Percentiles rank a stretch among this genome's conserved stretches.
These are phyloP conservation scores for Odocoileus hemionus DNA, from an alignment of 2,113 vertebrate species.

Conservation along the genomic window DNA sequence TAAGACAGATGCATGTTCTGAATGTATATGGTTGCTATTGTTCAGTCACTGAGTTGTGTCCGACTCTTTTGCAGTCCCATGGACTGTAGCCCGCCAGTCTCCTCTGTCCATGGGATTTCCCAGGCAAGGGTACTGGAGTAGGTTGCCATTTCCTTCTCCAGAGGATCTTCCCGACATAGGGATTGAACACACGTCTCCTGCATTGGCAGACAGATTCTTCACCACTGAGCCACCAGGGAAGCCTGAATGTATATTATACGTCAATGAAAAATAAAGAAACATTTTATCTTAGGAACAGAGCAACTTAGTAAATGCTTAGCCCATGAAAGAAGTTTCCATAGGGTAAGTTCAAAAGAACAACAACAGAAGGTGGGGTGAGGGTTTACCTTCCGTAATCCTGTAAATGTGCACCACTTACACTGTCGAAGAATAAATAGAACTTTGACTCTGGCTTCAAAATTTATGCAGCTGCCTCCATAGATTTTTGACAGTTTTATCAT, in stretches of 20 bases:
- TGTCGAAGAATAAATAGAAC: not conserved
- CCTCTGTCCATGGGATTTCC: not conserved
- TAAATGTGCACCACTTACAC: not conserved
- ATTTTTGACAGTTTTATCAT: constrained; percentile 44
- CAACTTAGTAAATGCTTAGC: not conserved
- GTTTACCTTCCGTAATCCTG: not conserved
- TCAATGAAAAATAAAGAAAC: not conserved
- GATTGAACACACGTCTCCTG: not conserved
- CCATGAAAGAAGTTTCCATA: not conserved
- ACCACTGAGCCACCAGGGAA: not conserved
- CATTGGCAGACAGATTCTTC: not conserved
- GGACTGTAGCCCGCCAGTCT: not conserved
- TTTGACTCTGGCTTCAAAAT: not conserved
- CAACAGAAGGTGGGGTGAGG: not conserved
- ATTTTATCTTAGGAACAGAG: constrained; percentile 23
- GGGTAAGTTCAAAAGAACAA: not conserved
- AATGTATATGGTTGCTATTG: not conserved
- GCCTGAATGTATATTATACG: not conserved
- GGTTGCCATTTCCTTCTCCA: not conserved
- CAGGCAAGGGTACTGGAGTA: not conserved
- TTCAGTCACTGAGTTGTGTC: not conserved
- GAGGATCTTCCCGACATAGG: not conserved
- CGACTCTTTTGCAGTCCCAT: not conserved
- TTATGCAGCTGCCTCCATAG: not conserved
- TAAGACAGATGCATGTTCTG: not conserved